Evolutionary conservation across 2,113 vertebrate species (phyloP).

Genomic region (Lynx canadensis): DNA sequence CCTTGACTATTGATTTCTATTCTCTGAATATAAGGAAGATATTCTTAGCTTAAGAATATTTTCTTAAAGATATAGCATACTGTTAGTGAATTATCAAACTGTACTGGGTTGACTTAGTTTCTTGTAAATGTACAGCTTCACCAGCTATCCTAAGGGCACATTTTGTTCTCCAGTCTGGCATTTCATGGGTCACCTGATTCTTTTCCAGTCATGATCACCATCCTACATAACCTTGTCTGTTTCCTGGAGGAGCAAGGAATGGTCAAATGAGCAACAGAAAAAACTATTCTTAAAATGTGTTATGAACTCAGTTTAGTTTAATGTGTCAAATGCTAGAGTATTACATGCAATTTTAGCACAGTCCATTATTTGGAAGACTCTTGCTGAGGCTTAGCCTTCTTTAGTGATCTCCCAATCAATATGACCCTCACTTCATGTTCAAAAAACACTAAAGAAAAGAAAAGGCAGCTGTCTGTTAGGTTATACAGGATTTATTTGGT

Average conservation of each 20-base stretch:
- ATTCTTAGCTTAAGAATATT: constrained; percentile 8
- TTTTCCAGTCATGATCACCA: constrained; percentile 80
- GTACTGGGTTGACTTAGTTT: not conserved
- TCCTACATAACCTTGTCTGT: constrained; percentile 76
- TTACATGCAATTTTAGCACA: constrained; percentile 80
- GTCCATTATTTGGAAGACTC: constrained; percentile 82
- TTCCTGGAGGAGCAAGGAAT: constrained; percentile 83
- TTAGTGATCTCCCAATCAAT: constrained; percentile 88
- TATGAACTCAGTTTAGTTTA: constrained; percentile 82
- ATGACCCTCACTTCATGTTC: constrained; percentile 83
- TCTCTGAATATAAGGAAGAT: constrained; percentile 17
- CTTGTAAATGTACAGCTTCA: not conserved
- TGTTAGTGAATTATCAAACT: not conserved
- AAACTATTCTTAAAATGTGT: constrained; percentile 77
- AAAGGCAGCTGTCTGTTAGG: constrained; percentile 86
- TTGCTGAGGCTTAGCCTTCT: constrained; percentile 86
- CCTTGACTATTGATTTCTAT: not conserved
- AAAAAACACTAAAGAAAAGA: constrained; percentile 82
- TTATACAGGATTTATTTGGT: constrained; percentile 92
- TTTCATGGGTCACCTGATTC: constrained; percentile 79
- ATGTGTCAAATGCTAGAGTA: constrained; percentile 79
- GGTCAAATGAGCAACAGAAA: constrained; percentile 81
- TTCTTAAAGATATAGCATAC: not conserved
- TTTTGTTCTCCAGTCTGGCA: constrained; percentile 63
- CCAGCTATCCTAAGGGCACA: constrained; percentile 26